These are phyloP conservation scores for Dysmachus trigonus DNA, from an alignment of 2,888 invertebrate species.

Conservation along the genomic window DNA sequence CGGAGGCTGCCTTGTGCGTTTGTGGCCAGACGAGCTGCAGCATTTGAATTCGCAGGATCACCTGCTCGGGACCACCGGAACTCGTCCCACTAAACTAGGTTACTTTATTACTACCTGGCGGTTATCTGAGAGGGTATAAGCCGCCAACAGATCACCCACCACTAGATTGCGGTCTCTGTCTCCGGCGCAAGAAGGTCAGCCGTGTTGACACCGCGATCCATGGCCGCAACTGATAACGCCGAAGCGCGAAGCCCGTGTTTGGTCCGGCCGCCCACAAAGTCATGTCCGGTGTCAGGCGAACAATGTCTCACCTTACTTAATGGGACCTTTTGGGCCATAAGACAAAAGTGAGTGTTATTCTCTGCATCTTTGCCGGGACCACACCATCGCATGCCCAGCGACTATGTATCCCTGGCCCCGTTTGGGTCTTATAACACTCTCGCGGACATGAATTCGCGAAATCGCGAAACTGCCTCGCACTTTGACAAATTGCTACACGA, in stretches of 20 bases:
- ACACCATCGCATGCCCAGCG: background rate
- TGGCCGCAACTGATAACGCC: slow-evolving; percentile 33
- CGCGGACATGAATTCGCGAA: background rate
- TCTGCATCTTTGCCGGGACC: background rate
- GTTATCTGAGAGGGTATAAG: slow-evolving; percentile 17
- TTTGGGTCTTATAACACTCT: slow-evolving; percentile 11
- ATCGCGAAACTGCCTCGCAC: slow-evolving; percentile 18
- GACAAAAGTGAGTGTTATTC: slow-evolving; percentile 25
- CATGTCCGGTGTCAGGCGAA: slow-evolving; percentile 61
- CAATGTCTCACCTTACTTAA: slow-evolving; percentile 54
- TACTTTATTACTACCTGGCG: slow-evolving; percentile 30
- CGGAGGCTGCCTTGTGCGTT: background rate
- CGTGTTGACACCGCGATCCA: background rate
- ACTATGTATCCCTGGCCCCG: background rate
- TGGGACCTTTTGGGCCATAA: slow-evolving; percentile 44
- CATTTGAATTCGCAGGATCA: background rate
- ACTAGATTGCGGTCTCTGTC: background rate
- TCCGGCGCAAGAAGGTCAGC: slow-evolving; percentile 25
- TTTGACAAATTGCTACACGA: slow-evolving; percentile 47
- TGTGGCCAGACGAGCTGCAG: background rate
- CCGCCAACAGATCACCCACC: slow-evolving; percentile 33
- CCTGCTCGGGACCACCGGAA: slow-evolving; percentile 29
- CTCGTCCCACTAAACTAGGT: slow-evolving; percentile 36
- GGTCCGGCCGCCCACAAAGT: slow-evolving; percentile 64
- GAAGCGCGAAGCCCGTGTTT: slow-evolving; percentile 47